phyloP scores from a whole-genome alignment of 2,113 vertebrate genomes.

The Semnornis frantzii region DNA sequence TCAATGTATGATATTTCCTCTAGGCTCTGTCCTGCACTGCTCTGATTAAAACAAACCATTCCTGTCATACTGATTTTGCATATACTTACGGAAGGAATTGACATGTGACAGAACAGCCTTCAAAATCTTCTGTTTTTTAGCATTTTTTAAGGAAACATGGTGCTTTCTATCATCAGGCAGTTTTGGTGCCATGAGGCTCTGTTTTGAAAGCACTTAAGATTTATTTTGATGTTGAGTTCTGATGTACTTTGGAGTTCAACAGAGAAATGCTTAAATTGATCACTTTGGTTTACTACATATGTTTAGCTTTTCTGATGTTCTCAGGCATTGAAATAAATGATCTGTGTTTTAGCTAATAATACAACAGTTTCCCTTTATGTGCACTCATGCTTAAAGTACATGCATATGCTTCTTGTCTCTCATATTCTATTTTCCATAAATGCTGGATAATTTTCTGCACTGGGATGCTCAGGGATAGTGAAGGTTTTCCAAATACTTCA shows the following conservation, averaged over 20 bases:
- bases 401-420: neutral
- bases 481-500: neutral
- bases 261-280: neutral
- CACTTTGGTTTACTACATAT: neutral
- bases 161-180: neutral
- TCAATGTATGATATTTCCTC: neutral
- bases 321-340: neutral
- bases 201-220: neutral
- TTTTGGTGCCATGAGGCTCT: neutral
- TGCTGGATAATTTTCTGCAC: neutral
- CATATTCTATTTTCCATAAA: neutral
- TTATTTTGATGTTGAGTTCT: neutral
- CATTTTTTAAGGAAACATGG: neutral
- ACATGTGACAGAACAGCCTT: neutral
- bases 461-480: neutral
- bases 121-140: neutral
- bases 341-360: neutral
- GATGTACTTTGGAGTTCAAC: neutral
- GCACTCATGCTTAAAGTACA: neutral
- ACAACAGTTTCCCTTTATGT: neutral
- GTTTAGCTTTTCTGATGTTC: constrained; percentile 8
- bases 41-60: constrained; percentile 52
- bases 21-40: constrained; percentile 15
- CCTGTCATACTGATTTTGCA: constrained; percentile 13
- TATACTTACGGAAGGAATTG: constrained; percentile 24